Base-by-base conservation (phyloP, 2,113 vertebrate genomes). In the Epinephelus moara region DNA sequence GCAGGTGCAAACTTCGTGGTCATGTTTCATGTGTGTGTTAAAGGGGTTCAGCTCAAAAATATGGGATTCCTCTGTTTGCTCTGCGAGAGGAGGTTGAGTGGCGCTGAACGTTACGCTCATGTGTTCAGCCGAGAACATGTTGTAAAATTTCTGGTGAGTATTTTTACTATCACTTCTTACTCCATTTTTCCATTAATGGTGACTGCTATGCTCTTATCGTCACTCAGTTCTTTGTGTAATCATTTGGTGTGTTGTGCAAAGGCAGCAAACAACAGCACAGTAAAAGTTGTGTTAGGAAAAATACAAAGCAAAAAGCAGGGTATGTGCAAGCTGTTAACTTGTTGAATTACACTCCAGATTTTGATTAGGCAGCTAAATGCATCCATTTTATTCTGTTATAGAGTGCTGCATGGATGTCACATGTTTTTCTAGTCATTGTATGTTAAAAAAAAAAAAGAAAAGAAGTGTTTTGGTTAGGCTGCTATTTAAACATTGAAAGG, bases 101-200 rank as follows among this genome's bases (percentile, higher is more conserved):
- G 45, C 0, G 1, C 15, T 0, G 91, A 91, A 52, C 47, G 11
- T 15, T 3, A 67, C 0, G 78, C 75, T 25, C 93, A 94, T 2
- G 33, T 80, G 2, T 91, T 93, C 86, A 92, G 91, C 37, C 52
- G 30, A 49, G 71, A 88, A 56, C 93, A 94, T 0, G 82, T 92
- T 0, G 2, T 6, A 3, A 19, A 0, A 3, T 94, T 91, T 85
- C 73, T 94, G 23, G 93, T 94, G 50, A 91, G 91, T 89, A 59
- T 42, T 55, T 27, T 50, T 23, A 21, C n/a, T 37, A 4, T 0
- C 10, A 30, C 25, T 50, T 33, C 19, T 69, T 52, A 19, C 25
- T 68, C 21, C 62, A 67, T 50, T 63, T 57, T 33, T 33, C 4
- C 3, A 19, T 59, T 33, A 33, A 23, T 50, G 4, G 11, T 45